A percentile compares a stretch with the other conserved stretches of the same genome.
phyloP scores from a whole-genome alignment of 1,140 invertebrate species.

The Eumaeus atala region DNA sequence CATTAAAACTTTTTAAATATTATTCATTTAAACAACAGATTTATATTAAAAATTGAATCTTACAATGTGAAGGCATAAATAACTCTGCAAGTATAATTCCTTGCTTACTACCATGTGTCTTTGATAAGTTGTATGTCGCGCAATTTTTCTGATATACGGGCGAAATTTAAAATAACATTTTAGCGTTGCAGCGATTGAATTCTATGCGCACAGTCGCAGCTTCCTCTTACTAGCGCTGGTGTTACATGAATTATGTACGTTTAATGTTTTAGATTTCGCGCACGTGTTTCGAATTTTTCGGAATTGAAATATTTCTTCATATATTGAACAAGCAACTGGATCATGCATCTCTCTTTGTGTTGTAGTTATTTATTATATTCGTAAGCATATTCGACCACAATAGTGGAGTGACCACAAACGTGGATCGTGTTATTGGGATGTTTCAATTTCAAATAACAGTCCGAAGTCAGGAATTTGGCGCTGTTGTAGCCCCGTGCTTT shows the following conservation, averaged over 20 bases:
- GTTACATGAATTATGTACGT: constrained; percentile 27
- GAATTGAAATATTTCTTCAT: constrained; percentile 16
- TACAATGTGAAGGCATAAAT: no score
- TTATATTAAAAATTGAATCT: no score
- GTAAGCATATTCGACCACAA: not conserved
- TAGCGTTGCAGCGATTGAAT: constrained; percentile 18
- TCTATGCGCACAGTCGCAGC: constrained; percentile 15
- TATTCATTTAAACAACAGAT: no score
- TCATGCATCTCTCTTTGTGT: not conserved
- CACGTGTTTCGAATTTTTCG: constrained; percentile 21
- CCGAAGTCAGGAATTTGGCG: no score
- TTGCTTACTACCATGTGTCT: not conserved
- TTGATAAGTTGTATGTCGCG: constrained; percentile 1
- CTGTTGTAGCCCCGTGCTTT: no score
- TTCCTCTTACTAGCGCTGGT: constrained; percentile 14
- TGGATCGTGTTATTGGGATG: no score
- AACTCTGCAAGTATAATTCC: constrained; percentile 2
- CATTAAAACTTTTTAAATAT: no score
- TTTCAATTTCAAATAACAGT: no score
- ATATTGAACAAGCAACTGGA: not conserved
- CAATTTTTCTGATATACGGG: constrained; percentile 15
- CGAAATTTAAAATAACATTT: constrained; percentile 22
- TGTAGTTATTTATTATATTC: not conserved
- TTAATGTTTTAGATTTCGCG: constrained; percentile 28
- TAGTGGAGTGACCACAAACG: no score